Conservation (phyloP, 2,888 invertebrate species). For the Yponomeuta sedellus region DNA sequence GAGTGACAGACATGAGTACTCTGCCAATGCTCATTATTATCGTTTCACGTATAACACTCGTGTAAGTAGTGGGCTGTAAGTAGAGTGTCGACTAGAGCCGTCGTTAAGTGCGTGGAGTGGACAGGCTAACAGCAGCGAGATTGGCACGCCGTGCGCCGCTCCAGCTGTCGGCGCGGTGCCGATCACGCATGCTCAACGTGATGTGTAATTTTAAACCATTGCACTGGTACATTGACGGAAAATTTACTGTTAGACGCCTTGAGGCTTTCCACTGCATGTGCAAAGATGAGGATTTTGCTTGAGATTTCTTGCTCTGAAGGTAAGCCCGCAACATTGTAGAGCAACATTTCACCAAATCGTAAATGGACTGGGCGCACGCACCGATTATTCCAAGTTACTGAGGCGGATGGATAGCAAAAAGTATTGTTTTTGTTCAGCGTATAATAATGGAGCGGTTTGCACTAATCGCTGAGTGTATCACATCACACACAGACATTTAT, state of each 20-base stretch:
- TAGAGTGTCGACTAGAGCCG: constrained; percentile 50
- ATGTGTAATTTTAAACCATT: constrained; percentile 7
- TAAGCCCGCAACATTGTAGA: background rate
- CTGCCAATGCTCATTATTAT: constrained; percentile 13
- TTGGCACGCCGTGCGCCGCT: constrained; percentile 16
- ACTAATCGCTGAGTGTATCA: constrained; percentile 29
- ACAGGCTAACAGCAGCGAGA: constrained; percentile 36
- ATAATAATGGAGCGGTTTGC: constrained; percentile 31
- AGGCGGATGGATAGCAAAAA: background rate
- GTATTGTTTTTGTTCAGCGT: constrained; percentile 28
- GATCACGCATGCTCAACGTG: constrained; percentile 8
- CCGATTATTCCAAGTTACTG: background rate
- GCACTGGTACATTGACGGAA: constrained; percentile 1
- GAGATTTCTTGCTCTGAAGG: background rate
- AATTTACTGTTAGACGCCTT: constrained; percentile 1
- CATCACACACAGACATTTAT: constrained; percentile 40
- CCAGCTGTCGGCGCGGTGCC: constrained; percentile 17
- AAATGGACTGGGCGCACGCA: background rate
- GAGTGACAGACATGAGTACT: constrained; percentile 6
- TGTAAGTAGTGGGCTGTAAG: constrained; percentile 29
- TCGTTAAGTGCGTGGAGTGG: constrained; percentile 37
- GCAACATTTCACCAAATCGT: background rate
- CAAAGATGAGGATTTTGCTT: too few species aligned
- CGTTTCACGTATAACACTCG: constrained; percentile 26
- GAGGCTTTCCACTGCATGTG: background rate